These are phyloP conservation scores for Parus major DNA, from an alignment of 2,113 vertebrate species.

Conservation along the genomic window DNA sequence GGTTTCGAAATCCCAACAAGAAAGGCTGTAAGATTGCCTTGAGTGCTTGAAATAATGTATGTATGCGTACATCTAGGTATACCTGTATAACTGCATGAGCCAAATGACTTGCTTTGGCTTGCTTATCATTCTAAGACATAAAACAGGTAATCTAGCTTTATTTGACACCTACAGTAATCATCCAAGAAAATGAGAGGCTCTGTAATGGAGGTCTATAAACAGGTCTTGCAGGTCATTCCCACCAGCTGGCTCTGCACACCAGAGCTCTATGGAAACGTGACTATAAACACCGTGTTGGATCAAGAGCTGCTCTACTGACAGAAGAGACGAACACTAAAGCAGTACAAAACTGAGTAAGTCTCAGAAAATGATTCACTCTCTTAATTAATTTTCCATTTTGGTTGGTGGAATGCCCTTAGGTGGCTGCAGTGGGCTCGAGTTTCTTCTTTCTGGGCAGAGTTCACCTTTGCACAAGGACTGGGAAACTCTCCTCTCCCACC, in stretches of 20 bases:
- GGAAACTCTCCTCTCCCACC: slow-evolving; percentile 43
- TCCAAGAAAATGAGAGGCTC: slow-evolving; percentile 57
- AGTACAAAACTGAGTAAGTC: slow-evolving; percentile 29
- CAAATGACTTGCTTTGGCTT: slow-evolving; percentile 70
- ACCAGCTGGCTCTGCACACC: slow-evolving; percentile 17
- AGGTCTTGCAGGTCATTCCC: slow-evolving; percentile 63
- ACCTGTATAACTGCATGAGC: slow-evolving; percentile 48
- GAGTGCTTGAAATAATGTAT: slow-evolving; percentile 57
- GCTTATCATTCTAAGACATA: slow-evolving; percentile 65
- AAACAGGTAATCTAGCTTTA: slow-evolving; percentile 58
- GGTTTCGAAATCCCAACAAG: slow-evolving; percentile 26
- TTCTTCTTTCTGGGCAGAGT: slow-evolving; percentile 56
- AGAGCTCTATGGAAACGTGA: slow-evolving; percentile 47
- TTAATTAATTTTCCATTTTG: slow-evolving; percentile 71
- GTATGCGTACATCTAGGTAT: slow-evolving; percentile 46
- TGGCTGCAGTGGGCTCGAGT: slow-evolving; percentile 44
- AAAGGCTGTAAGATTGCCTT: slow-evolving; percentile 34
- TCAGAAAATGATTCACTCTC: slow-evolving; percentile 60
- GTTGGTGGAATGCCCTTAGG: slow-evolving; percentile 62
- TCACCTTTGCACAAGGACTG: slow-evolving; percentile 55
- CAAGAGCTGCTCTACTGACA: slow-evolving; percentile 45
- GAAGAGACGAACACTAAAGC: slow-evolving; percentile 3
- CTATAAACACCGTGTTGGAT: slow-evolving; percentile 47
- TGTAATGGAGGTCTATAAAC: slow-evolving; percentile 62
- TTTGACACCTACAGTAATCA: slow-evolving; percentile 57